These are phyloP conservation scores for Cylindroiulus punctatus DNA, from an alignment of 2,888 invertebrate species.

Conservation along the genomic window DNA sequence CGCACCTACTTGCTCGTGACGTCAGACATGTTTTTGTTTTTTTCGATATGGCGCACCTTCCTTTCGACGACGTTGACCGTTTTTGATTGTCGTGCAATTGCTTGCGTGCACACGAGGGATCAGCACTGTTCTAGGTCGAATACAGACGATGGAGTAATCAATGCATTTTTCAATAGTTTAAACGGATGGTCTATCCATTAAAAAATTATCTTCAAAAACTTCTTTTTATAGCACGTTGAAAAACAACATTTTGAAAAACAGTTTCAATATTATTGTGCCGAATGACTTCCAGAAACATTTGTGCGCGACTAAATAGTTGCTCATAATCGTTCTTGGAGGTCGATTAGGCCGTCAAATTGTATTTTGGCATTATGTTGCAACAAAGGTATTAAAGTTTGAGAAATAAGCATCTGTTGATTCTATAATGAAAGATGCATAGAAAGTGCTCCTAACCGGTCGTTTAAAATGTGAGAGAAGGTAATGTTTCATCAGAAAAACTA, in stretches of 20 bases:
- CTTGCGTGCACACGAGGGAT: constrained; percentile 45
- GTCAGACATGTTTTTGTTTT: constrained; percentile 45
- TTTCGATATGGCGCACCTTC: constrained; percentile 51
- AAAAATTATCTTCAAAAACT: neutral
- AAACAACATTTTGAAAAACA: neutral
- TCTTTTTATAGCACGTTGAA: neutral
- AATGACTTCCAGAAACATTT: neutral
- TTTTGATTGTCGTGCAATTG: constrained; percentile 45
- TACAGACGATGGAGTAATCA: neutral
- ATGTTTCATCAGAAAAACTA: constrained; percentile 6
- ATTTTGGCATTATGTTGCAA: neutral
- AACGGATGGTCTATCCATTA: neutral
- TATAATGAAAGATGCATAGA: constrained; percentile 55
- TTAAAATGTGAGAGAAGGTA: neutral
- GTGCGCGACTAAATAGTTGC: neutral
- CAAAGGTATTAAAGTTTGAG: neutral
- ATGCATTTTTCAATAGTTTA: constrained; percentile 19
- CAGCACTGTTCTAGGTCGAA: neutral
- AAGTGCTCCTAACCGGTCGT: neutral
- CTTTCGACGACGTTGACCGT: constrained; percentile 52
- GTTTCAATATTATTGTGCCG: too few relatives aligned
- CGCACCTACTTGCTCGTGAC: constrained; percentile 43
- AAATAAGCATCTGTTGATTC: neutral
- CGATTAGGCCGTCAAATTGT: neutral
- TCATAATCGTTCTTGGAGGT: neutral